These are phyloP conservation scores for Drosophila stalkeri DNA, from an alignment of 2,888 invertebrate genomes.

Conservation along the genomic window DNA sequence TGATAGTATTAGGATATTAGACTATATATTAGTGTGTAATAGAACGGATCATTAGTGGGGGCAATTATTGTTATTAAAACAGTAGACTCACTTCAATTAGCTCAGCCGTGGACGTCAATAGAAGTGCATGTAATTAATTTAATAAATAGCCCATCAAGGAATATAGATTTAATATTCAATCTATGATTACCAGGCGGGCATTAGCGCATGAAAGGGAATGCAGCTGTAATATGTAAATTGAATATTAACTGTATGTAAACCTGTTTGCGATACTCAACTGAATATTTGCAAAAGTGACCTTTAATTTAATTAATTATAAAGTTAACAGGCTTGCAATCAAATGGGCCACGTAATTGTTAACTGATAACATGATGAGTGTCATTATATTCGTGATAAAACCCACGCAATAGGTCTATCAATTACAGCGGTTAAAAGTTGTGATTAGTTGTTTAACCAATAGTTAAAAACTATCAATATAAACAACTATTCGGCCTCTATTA, in stretches of 20 bases:
- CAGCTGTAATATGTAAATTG: not conserved
- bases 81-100: slow-evolving; percentile 9
- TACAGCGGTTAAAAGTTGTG: not conserved
- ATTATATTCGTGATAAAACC: not conserved
- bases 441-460: not conserved
- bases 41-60: slow-evolving; percentile 19
- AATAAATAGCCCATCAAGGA: slow-evolving; percentile 7
- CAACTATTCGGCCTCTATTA: not conserved
- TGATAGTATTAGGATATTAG: not conserved
- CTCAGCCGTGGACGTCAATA: not conserved
- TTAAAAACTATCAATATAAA: not conserved
- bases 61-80: slow-evolving; percentile 45
- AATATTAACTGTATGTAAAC: not conserved
- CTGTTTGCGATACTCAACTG: not conserved
- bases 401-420: not conserved
- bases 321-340: not conserved
- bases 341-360: not conserved
- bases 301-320: not conserved
- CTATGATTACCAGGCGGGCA: not conserved
- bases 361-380: not conserved
- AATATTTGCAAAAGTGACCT: not conserved
- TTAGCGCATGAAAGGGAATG: not conserved
- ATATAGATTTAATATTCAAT: slow-evolving; percentile 1
- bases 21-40: not conserved
- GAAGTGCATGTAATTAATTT: slow-evolving; percentile 2